These are phyloP conservation scores for Catharus fuscescens DNA, from an alignment of 2,113 vertebrate species.

Conservation along the genomic window DNA sequence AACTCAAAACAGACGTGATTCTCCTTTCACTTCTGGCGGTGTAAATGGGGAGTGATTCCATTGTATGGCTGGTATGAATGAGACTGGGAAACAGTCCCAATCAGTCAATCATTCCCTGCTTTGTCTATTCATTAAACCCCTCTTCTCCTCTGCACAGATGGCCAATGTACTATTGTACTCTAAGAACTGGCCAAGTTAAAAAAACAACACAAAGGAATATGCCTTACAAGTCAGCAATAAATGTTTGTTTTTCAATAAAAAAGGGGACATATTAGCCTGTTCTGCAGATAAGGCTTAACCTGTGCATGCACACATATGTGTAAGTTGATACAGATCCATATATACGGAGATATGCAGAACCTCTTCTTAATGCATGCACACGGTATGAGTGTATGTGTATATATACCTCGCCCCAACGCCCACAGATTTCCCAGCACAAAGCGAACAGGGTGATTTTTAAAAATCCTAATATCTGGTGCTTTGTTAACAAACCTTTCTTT, in stretches of 20 bases:
- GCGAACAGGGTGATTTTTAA: constrained; percentile 20
- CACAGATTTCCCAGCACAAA: constrained; percentile 12
- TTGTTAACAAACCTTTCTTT: not conserved
- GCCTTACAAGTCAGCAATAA: constrained; percentile 61
- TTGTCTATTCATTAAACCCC: constrained; percentile 72
- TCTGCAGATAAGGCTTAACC: not conserved
- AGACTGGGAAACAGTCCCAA: constrained; percentile 69
- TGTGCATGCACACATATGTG: not conserved
- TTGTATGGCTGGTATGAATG: constrained; percentile 69
- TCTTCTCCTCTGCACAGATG: constrained; percentile 71
- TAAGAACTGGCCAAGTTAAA: constrained; percentile 52
- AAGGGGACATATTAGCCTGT: not conserved
- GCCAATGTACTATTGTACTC: constrained; percentile 70
- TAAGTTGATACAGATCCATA: not conserved
- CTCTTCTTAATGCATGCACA: not conserved
- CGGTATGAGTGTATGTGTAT: not conserved
- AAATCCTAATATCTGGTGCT: not conserved
- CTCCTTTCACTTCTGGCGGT: constrained; percentile 63
- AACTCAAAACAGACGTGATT: constrained; percentile 66
- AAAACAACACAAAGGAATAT: constrained; percentile 43
- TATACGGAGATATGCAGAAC: not conserved
- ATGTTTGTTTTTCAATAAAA: constrained; percentile 1
- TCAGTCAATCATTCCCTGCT: constrained; percentile 71
- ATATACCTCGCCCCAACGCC: fast-evolving
- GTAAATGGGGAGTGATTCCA: constrained; percentile 69